Conservation (phyloP, 2,113 vertebrate genomes). For the Capra hircus region DNA sequence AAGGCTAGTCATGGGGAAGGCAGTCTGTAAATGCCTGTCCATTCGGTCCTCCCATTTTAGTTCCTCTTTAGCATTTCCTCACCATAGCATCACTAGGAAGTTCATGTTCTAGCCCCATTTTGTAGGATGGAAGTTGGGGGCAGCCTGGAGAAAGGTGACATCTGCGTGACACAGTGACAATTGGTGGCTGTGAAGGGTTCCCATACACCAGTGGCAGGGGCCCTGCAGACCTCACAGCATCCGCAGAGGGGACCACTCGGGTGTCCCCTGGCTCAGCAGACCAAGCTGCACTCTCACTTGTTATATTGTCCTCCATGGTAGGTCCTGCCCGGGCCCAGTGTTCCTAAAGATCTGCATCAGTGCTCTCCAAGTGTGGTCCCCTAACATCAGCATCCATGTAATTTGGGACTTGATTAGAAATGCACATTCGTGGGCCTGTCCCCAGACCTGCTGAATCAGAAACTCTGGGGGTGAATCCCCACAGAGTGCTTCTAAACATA, state of each 20-base stretch:
- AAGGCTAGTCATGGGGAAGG: neutral
- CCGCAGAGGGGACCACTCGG: rapidly evolving
- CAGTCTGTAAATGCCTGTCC: neutral
- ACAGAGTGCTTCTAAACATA: neutral
- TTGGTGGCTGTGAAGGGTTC: neutral
- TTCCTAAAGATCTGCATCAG: neutral
- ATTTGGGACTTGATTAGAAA: neutral
- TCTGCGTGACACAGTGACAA: neutral
- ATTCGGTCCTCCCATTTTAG: neutral
- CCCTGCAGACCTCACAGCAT: neutral
- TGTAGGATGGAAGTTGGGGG: neutral
- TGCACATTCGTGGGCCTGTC: neutral
- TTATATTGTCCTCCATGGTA: neutral
- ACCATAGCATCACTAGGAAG: rapidly evolving
- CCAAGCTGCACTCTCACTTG: neutral
- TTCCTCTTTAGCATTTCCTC: neutral
- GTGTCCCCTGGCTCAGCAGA: neutral
- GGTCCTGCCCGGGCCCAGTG: neutral
- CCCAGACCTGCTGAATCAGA: neutral
- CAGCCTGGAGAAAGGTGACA: neutral
- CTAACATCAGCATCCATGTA: neutral
- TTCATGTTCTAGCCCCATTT: neutral
- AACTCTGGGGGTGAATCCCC: neutral
- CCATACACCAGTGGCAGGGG: neutral
- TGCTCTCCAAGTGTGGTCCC: neutral